Evolutionary conservation across 2,113 vertebrate species (phyloP), one percentile per base, ranked within the genome.

Genomic region (human): DNA sequence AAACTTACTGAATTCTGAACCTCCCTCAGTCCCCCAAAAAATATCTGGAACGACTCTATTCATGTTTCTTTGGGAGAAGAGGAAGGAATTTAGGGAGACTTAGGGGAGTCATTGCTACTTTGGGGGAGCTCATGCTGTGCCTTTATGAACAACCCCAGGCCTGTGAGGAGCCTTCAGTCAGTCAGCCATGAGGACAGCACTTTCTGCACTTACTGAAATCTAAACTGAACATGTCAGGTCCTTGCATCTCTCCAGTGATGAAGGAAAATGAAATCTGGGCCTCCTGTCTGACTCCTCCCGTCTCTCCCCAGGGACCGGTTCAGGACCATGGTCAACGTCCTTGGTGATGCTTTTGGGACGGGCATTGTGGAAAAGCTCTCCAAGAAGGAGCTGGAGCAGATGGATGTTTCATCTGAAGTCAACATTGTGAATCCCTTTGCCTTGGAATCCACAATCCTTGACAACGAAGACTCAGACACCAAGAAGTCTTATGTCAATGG

Each of bases 281-380:
- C 64, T 97, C 55, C 82, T 96, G 23, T 90, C 96, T 98, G 38
- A 98, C 40, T 50, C 70, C 48, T 72, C 2, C 18, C 96, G 75
- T 98, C 96, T 97, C 2, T 97, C 98, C 89, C 96, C 96, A 99
- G 99, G 97, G 99, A 99, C 98, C 99, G 99, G 79, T 99, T 99
- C 98, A 99, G 99, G 93, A 99, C 99, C 2, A 99, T 99, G 99
- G 99, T 99, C 98, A 99, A 99, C 3, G 99, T 99, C 83, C 99
- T 99, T 30, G 99, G 99, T 17, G 99, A 99, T 6, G 99, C 99
- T 3, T 99, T 99, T 43, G 99, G 99, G 25, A 99, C 99, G 0
- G 99, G 99, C 6, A 98, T 99, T 6, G 99, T 99, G 83, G 99
- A 99, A 98, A 99, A 99, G 92, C 99, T 99, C 6, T 99, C 99